Evolutionary conservation across 1,140 invertebrate species (phyloP).

Genomic region (Cydia amplana): DNA sequence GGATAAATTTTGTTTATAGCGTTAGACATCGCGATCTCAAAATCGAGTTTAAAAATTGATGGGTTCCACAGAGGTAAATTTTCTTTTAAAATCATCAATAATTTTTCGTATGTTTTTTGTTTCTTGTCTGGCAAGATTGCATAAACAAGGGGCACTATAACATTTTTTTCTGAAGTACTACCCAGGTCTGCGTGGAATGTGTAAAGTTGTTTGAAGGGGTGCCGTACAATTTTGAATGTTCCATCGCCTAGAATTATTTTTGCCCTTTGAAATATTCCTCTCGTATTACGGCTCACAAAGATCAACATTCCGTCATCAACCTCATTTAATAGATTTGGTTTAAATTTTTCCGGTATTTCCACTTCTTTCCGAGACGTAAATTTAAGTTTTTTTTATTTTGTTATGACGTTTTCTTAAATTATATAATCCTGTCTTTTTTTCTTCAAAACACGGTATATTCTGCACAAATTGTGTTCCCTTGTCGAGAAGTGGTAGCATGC

Average conservation of each 20-base stretch:
- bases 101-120: slow-evolving; percentile 16
- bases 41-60: neutral
- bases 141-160: neutral
- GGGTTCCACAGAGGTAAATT: slow-evolving; percentile 7
- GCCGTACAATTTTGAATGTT: slow-evolving; percentile 16
- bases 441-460: no score
- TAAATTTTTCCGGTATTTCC: neutral
- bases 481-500: no score
- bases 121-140: slow-evolving; percentile 18
- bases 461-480: no score
- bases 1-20: neutral
- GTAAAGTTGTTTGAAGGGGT: slow-evolving; percentile 7
- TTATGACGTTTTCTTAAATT: neutral
- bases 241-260: slow-evolving; percentile 1
- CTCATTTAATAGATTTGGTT: slow-evolving; percentile 15
- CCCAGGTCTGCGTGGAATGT: neutral
- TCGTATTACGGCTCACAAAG: slow-evolving; percentile 14
- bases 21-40: neutral
- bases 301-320: slow-evolving; percentile 5
- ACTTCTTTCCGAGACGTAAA: slow-evolving; percentile 1
- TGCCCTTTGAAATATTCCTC: slow-evolving; percentile 10
- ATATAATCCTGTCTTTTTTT: no score
- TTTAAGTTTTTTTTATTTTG: slow-evolving; percentile 19
- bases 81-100: slow-evolving; percentile 19
- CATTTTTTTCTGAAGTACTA: no score